phyloP scores from a whole-genome alignment of 2,797 vertebrate species.

The Halcyon smyrnensis region DNA sequence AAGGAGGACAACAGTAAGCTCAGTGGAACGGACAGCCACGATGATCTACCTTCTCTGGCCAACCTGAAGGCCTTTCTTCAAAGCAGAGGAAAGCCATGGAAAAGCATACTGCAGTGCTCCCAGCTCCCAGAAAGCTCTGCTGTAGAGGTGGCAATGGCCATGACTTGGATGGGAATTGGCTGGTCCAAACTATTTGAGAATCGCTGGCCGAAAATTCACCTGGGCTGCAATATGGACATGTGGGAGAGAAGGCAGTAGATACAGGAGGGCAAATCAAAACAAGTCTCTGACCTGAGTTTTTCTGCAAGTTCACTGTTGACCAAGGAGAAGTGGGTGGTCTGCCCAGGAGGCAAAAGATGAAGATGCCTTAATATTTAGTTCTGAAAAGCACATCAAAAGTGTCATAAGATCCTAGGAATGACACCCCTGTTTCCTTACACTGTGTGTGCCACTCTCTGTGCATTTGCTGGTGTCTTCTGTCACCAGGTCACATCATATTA shows the following conservation, averaged over 20 bases:
- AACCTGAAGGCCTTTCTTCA: not conserved
- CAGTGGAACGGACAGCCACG: not conserved
- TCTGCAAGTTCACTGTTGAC: constrained; percentile 22
- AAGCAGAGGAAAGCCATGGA: not conserved
- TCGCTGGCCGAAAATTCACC: not conserved
- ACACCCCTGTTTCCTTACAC: not conserved
- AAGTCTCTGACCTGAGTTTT: not conserved
- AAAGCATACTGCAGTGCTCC: not conserved
- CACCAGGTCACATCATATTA: not conserved
- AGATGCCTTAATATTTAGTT: constrained; percentile 45
- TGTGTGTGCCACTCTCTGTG: not conserved
- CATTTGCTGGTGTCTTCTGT: not conserved
- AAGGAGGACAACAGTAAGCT: not conserved
- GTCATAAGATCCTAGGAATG: not conserved
- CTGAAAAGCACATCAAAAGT: constrained; percentile 5
- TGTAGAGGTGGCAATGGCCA: not conserved
- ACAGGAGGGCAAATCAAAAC: not conserved
- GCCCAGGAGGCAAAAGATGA: constrained; percentile 52
- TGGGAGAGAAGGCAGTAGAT: not conserved
- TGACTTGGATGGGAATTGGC: not conserved
- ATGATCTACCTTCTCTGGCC: not conserved
- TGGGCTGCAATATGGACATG: not conserved
- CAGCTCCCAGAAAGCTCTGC: not conserved
- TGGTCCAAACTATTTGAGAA: not conserved
- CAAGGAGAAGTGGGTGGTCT: constrained; percentile 40